Evolutionary conservation across 92 coral and sea anemone species (phyloP).

Genomic region (Phenganax marumi): DNA sequence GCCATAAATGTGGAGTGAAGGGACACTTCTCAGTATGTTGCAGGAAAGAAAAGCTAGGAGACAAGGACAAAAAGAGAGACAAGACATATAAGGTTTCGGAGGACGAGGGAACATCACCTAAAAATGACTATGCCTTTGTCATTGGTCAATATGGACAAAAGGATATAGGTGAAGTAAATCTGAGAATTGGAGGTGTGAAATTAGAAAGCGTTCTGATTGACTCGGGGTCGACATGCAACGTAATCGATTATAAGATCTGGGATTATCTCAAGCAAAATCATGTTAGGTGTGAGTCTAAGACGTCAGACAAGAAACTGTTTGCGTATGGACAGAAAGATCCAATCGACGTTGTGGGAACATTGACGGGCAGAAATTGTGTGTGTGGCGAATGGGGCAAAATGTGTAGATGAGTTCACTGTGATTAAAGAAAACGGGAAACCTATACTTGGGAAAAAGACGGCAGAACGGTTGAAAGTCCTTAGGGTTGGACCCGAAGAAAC

Average conservation of each 20-base stretch:
- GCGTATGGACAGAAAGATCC: conserved; percentile 56
- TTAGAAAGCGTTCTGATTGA: conserved; percentile 46
- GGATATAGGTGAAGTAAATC: conserved; percentile 17
- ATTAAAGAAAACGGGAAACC: conserved; percentile 46
- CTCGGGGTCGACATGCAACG: conserved; percentile 36
- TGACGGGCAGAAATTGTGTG: conserved; percentile 39
- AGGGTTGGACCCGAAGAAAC: conserved; percentile 48
- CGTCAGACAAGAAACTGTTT: conserved; percentile 44
- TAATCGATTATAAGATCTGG: conserved; percentile 28
- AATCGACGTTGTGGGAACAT: conserved; percentile 47
- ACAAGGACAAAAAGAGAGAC: neutral
- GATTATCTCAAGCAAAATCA: conserved; percentile 42
- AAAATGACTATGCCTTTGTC: conserved; percentile 47
- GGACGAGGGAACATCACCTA: neutral
- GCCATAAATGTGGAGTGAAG: conserved; percentile 32
- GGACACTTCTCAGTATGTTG: conserved; percentile 22
- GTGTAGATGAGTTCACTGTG: conserved; percentile 59
- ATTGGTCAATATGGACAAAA: conserved; percentile 16
- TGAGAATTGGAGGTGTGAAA: conserved; percentile 37
- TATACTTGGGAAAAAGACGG: conserved; percentile 54
- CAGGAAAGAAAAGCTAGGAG: neutral
- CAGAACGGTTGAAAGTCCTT: conserved; percentile 52
- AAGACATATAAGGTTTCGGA: neutral
- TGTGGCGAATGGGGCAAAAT: conserved; percentile 1
- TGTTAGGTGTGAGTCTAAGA: conserved; percentile 39